Conservation (phyloP, 1,140 invertebrate genomes). For the Pogonomyrmex barbatus region DNA sequence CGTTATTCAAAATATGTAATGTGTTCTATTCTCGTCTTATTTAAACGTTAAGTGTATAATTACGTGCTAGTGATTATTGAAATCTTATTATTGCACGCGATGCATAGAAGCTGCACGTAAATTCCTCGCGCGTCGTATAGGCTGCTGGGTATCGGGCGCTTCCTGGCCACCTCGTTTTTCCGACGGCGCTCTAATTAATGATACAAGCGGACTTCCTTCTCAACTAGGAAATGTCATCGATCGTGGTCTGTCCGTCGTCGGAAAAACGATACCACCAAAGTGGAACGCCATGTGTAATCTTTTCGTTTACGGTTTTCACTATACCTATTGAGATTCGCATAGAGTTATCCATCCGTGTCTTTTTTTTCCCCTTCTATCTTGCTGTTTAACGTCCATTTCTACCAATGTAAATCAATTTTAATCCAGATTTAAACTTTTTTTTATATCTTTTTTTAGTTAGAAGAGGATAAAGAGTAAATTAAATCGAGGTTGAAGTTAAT, state of each 20-base stretch:
- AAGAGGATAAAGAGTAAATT: too few species aligned
- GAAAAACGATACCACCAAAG: constrained; percentile 3
- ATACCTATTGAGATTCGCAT: constrained; percentile 44
- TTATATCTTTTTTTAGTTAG: too few species aligned
- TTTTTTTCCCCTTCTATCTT: constrained; percentile 43
- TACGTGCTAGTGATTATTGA: constrained; percentile 53
- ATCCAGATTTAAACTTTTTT: too few species aligned
- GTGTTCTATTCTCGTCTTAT: constrained; percentile 36
- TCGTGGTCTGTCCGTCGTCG: neutral
- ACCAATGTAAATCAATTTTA: too few species aligned
- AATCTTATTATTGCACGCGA: constrained; percentile 52
- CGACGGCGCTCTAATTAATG: neutral
- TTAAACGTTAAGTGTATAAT: constrained; percentile 42
- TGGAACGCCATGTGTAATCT: neutral
- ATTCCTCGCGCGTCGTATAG: constrained; percentile 14
- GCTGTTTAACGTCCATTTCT: constrained; percentile 38
- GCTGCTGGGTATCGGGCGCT: neutral
- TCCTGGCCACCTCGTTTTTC: neutral
- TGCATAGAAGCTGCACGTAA: constrained; percentile 14
- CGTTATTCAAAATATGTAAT: constrained; percentile 59
- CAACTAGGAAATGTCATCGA: neutral
- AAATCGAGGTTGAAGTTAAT: too few species aligned
- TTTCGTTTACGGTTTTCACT: constrained; percentile 18
- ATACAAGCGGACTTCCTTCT: constrained; percentile 1
- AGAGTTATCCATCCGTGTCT: constrained; percentile 2